These are phyloP conservation scores for Acomys russatus DNA, from an alignment of 2,797 vertebrate species.

Conservation along the genomic window DNA sequence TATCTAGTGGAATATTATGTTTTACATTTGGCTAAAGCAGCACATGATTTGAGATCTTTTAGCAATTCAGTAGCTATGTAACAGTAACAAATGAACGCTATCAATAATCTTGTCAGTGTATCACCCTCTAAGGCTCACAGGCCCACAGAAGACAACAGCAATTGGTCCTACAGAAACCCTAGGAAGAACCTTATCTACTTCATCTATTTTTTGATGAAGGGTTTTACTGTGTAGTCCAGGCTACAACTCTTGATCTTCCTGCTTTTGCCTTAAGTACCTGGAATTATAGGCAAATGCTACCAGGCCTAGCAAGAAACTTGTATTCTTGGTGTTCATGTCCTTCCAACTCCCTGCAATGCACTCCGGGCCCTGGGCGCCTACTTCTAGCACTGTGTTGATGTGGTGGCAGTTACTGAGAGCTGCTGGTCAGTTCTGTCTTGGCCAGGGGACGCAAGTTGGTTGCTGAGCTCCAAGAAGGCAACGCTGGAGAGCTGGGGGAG, in stretches of 20 bases:
- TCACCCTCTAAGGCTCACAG: neutral
- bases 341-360: neutral
- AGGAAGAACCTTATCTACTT: neutral
- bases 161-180: neutral
- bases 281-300: neutral
- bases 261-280: neutral
- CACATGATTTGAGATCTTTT: neutral
- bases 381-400: conserved; percentile 4
- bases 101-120: neutral
- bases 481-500: neutral
- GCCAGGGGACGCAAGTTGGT: neutral
- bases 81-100: neutral
- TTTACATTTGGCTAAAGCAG: conserved; percentile 54
- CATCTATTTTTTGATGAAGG: neutral
- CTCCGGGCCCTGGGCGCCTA: neutral
- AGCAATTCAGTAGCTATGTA: conserved; percentile 9
- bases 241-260: neutral
- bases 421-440: neutral
- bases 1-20: conserved; percentile 21
- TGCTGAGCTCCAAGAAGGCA: neutral
- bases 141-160: neutral
- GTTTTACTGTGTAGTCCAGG: neutral
- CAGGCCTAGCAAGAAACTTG: neutral
- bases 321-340: neutral
- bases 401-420: neutral